A percentile compares a stretch with the other conserved stretches of the same genome.
Evolutionary conservation across 1,140 invertebrate genomes (phyloP).

Genomic region (Melanaphis sacchari): DNA sequence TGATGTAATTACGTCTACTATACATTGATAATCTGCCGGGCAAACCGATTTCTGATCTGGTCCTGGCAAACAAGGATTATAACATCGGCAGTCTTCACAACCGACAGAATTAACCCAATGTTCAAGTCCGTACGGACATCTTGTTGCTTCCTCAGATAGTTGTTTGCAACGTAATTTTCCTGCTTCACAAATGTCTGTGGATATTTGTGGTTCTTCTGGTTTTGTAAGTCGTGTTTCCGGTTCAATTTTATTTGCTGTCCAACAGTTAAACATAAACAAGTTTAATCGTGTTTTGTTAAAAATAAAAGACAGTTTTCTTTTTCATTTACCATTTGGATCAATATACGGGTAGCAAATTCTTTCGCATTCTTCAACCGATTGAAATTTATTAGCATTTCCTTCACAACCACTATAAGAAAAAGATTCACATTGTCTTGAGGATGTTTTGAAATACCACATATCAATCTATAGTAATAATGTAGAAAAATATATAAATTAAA

Average conservation of each 20-base stretch:
- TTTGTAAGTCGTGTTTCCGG: conserved; percentile 59
- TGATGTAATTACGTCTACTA: conserved; percentile 68
- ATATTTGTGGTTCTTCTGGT: conserved; percentile 57
- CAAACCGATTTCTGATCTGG: conserved; percentile 66
- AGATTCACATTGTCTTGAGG: conserved; percentile 69
- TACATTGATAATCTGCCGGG: conserved; percentile 72
- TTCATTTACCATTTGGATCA: conserved; percentile 69
- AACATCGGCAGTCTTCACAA: conserved; percentile 80
- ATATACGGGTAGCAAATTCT: conserved; percentile 77
- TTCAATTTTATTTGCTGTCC: conserved; percentile 62
- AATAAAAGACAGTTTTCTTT: background rate
- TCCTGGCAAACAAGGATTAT: conserved; percentile 73
- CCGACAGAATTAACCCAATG: conserved; percentile 71
- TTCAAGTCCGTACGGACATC: conserved; percentile 80
- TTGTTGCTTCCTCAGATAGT: conserved; percentile 63
- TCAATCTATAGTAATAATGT: conserved; percentile 55
- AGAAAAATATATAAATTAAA: background rate
- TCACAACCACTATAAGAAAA: conserved; percentile 84
- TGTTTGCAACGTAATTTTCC: conserved; percentile 69
- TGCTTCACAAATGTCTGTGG: conserved; percentile 67
- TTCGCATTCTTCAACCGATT: conserved; percentile 81
- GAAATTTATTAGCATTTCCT: conserved; percentile 84
- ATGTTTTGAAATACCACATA: conserved; percentile 73
- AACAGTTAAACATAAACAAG: background rate
- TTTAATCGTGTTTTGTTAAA: background rate